Evolutionary conservation across 2,888 invertebrate species (phyloP).

Genomic region (Leucozona laternaria): DNA sequence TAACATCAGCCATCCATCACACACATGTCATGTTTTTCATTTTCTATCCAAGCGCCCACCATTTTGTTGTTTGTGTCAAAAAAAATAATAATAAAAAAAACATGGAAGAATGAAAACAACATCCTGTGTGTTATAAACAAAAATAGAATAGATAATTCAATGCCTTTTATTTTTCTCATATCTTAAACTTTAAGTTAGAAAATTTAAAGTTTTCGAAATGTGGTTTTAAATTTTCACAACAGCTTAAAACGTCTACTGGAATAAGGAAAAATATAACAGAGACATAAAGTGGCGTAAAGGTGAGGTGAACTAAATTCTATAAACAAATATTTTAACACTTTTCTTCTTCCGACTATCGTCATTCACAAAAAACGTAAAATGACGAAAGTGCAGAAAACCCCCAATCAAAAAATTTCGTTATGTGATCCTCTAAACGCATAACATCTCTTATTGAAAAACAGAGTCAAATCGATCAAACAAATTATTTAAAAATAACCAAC

Average conservation of each 20-base stretch:
- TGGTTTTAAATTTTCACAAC: not conserved
- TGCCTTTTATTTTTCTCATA: not conserved
- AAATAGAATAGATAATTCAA: not conserved
- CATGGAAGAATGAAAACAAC: slow-evolving; percentile 8
- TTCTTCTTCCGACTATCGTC: too few species aligned
- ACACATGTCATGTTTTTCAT: slow-evolving; percentile 30
- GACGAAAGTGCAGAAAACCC: too few species aligned
- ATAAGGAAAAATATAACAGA: not conserved
- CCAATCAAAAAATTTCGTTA: too few species aligned
- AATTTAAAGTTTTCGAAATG: not conserved
- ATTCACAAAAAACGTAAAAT: too few species aligned
- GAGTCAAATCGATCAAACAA: too few species aligned
- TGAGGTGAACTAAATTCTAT: too few species aligned
- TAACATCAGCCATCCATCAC: slow-evolving; percentile 28
- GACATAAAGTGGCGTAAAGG: too few species aligned
- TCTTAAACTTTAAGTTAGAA: not conserved
- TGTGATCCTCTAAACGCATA: too few species aligned
- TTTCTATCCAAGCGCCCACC: not conserved
- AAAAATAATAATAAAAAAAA: not conserved
- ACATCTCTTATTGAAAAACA: too few species aligned
- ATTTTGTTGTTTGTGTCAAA: slow-evolving; percentile 4
- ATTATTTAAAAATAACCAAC: too few species aligned
- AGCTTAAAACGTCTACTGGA: not conserved
- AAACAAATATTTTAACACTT: too few species aligned
- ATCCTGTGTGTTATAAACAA: not conserved